These are phyloP conservation scores for Caenorhabditis brenneri DNA, from an alignment of 1,140 invertebrate species.

Conservation along the genomic window DNA sequence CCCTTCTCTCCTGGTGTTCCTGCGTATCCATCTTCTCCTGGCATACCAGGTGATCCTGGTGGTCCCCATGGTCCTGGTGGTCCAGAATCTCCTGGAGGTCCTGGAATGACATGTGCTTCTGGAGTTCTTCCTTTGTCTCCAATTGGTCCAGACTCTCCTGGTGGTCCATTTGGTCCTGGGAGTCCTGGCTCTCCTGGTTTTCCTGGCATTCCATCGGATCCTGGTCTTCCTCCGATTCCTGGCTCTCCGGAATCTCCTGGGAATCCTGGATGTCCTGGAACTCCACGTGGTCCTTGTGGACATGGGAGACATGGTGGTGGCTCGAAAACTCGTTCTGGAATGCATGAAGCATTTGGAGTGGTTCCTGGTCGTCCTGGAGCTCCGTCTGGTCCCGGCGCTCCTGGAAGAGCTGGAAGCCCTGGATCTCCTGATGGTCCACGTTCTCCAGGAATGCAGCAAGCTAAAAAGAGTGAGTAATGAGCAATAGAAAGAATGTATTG, in stretches of 20 bases:
- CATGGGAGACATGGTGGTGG: conserved; percentile 70
- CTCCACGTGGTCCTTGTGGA: conserved; percentile 69
- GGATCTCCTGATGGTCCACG: conserved; percentile 68
- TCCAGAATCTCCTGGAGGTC: conserved; percentile 68
- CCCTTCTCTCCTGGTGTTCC: conserved; percentile 65
- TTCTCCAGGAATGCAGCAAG: conserved; percentile 68
- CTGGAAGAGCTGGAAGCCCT: conserved; percentile 68
- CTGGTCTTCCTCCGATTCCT: conserved; percentile 62
- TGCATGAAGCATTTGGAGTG: conserved; percentile 70
- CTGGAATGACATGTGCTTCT: conserved; percentile 70
- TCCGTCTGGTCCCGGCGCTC: conserved; percentile 67
- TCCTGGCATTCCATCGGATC: conserved; percentile 51
- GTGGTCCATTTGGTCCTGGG: conserved; percentile 60
- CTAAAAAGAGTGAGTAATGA: too few species aligned
- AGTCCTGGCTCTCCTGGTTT: conserved; percentile 49
- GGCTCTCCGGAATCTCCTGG: conserved; percentile 65
- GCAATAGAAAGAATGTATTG: too few species aligned
- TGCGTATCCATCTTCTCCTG: conserved; percentile 60
- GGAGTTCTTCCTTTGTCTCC: conserved; percentile 61
- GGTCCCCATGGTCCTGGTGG: conserved; percentile 69
- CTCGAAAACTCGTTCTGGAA: conserved; percentile 70
- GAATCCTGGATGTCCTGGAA: conserved; percentile 67
- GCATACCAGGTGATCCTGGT: conserved; percentile 64
- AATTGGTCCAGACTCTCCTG: conserved; percentile 53
- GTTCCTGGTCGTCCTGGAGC: conserved; percentile 69